Evolutionary conservation across 1,140 invertebrate species (phyloP), one percentile per base, ranked within the genome.

Genomic region (Euschistus heros): DNA sequence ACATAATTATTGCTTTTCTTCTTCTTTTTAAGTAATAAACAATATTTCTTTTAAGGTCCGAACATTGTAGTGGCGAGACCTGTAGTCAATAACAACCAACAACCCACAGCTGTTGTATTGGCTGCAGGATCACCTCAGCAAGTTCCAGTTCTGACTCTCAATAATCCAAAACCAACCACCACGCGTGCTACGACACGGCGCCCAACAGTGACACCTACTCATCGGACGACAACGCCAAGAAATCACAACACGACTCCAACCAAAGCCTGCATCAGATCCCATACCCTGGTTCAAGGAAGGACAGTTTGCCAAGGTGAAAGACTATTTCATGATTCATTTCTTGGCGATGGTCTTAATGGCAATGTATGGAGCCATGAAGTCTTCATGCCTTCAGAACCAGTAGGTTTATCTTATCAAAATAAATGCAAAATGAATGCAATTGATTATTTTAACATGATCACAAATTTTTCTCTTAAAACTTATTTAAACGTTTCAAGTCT

Each of bases 261-360:
- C 4, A 33, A 64, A 22, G 27, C 30, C 14, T 70, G 67, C 62
- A 42, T 30, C 15, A 14, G 27, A n/a, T 70, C 69, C 2, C 8
- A 46, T 20, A 70, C 69, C 17, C 20, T 52, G n/a, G 62, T 68
- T 2, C 65, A 61, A 22, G 69, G 69, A 54, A 55, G 65, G 22
- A 59, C 46, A 20, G 67, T 55, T 1, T 70, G 67, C 57, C 59
- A 65, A 63, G 67, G 67, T 6, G 30, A 55, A 26, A 24, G 52
- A 7, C 17, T 70, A n/a, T 70, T 70, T 47, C 55, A 54, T 20
- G 69, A 70, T 17, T 59, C 60, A 47, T 70, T 70, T 46, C n/a
- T 44, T 18, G 47, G 22, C n/a, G 15, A 22, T 15, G 61, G n/a
- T 14, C 10, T 62, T 17, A 22, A 62, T 24, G 15, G 3, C 20